These are phyloP conservation scores for Stenodema calcarata DNA, from an alignment of 2,888 invertebrate genomes.

Conservation along the genomic window DNA sequence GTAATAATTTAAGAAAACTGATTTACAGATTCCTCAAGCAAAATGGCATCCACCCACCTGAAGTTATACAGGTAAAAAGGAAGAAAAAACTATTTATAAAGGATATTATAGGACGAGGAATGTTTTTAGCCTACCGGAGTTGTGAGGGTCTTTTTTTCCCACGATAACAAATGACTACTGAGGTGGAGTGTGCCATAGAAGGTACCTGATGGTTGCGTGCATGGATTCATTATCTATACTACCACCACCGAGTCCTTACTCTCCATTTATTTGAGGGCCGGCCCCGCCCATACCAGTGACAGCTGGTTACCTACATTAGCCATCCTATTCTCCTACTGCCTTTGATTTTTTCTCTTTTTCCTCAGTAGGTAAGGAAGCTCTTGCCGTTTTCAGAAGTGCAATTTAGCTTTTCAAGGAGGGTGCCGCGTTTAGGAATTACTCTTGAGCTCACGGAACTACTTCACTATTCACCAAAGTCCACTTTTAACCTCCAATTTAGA, in stretches of 20 bases:
- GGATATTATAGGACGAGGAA: not conserved
- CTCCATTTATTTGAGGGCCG: constrained; percentile 39
- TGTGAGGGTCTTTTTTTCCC: constrained; percentile 21
- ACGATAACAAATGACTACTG: constrained; percentile 34
- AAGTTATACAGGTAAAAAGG: not conserved
- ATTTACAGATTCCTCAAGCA: not conserved
- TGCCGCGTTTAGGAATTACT: not conserved
- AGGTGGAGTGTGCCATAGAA: constrained; percentile 31
- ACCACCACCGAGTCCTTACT: constrained; percentile 22
- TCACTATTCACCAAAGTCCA: too few relatives aligned
- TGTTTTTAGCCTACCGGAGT: constrained; percentile 5
- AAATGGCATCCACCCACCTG: not conserved
- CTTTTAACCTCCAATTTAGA: too few relatives aligned
- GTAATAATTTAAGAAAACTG: not conserved
- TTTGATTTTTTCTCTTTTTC: constrained; percentile 22
- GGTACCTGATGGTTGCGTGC: constrained; percentile 43
- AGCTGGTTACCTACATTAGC: constrained; percentile 40
- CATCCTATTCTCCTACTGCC: constrained; percentile 39
- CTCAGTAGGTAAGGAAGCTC: not conserved
- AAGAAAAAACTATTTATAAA: not conserved
- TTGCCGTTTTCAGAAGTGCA: not conserved
- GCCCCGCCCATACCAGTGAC: constrained; percentile 38
- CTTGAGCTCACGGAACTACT: too few relatives aligned
- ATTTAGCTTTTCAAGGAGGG: not conserved
- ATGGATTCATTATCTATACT: constrained; percentile 44